phyloP scores from a whole-genome alignment of 2,888 invertebrate genomes.

The Euzophera pinguis region DNA sequence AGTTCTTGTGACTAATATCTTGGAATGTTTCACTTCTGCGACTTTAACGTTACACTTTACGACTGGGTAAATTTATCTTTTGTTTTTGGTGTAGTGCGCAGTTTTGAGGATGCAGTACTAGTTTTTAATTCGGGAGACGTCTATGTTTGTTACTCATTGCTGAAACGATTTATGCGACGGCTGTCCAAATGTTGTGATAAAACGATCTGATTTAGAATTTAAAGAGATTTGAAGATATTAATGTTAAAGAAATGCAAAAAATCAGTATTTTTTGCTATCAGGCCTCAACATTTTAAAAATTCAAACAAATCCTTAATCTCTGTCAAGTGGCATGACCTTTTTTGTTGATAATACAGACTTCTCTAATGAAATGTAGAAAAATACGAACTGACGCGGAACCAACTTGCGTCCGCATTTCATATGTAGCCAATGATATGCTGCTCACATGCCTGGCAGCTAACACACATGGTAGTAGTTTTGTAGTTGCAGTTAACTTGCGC shows the following conservation, averaged over 20 bases:
- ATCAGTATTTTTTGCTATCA: too few species aligned
- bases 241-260: too few species aligned
- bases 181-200: not conserved
- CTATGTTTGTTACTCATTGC: not conserved
- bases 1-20: slow-evolving; percentile 56
- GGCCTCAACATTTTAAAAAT: too few species aligned
- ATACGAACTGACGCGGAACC: slow-evolving; percentile 36
- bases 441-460: slow-evolving; percentile 14
- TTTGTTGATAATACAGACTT: slow-evolving; percentile 18
- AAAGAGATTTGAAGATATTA: too few species aligned
- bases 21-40: slow-evolving; percentile 52
- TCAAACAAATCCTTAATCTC: too few species aligned
- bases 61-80: slow-evolving; percentile 36
- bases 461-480: slow-evolving; percentile 22
- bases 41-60: slow-evolving; percentile 44
- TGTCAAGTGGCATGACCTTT: not conserved
- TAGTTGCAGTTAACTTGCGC: slow-evolving; percentile 27
- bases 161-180: not conserved
- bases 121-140: slow-evolving; percentile 19
- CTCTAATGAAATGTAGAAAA: slow-evolving; percentile 33
- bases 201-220: not conserved
- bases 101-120: too few species aligned
- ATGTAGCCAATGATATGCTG: slow-evolving; percentile 32
- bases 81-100: slow-evolving; percentile 26
- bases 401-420: slow-evolving; percentile 46